Percentiles rank a stretch among this genome's conserved stretches.
Conservation (phyloP, 2,888 invertebrate species). For the Spodoptera picta region DNA sequence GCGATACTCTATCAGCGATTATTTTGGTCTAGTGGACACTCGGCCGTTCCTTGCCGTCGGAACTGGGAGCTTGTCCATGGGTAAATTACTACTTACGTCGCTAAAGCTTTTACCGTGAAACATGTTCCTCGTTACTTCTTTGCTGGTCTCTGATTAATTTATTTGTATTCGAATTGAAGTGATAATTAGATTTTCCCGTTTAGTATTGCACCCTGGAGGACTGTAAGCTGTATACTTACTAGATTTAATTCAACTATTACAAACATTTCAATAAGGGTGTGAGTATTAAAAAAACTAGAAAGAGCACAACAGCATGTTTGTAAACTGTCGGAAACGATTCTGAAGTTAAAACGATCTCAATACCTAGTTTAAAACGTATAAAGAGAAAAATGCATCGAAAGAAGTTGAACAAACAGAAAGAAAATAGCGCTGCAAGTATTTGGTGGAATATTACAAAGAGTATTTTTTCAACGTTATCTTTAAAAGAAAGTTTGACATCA, state of each 20-base stretch:
- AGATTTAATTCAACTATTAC: too few relatives aligned
- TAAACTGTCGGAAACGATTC: too few relatives aligned
- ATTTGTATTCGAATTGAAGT: conserved; percentile 16
- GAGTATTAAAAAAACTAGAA: too few relatives aligned
- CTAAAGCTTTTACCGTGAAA: conserved; percentile 49
- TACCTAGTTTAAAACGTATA: too few relatives aligned
- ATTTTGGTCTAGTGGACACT: conserved; percentile 84
- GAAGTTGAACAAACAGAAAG: too few relatives aligned
- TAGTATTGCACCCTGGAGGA: conserved; percentile 7
- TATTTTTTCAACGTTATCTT: not conserved
- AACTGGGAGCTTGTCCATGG: conserved; percentile 64
- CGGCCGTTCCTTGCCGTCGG: conserved; percentile 73
- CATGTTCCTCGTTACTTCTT: conserved; percentile 35
- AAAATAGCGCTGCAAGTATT: too few relatives aligned
- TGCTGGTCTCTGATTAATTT: conserved; percentile 24
- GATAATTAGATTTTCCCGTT: conserved; percentile 25
- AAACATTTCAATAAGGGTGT: too few relatives aligned
- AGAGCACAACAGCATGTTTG: too few relatives aligned
- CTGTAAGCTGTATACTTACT: too few relatives aligned
- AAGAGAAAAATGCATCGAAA: too few relatives aligned
- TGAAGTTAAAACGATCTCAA: too few relatives aligned
- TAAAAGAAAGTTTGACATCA: not conserved
- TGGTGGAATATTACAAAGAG: too few relatives aligned
- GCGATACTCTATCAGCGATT: conserved; percentile 87
- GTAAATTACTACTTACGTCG: conserved; percentile 68